A percentile compares a stretch with the other conserved stretches of the same genome.
Evolutionary conservation across 2,113 vertebrate genomes (phyloP).

Genomic region (Addax nasomaculatus): DNA sequence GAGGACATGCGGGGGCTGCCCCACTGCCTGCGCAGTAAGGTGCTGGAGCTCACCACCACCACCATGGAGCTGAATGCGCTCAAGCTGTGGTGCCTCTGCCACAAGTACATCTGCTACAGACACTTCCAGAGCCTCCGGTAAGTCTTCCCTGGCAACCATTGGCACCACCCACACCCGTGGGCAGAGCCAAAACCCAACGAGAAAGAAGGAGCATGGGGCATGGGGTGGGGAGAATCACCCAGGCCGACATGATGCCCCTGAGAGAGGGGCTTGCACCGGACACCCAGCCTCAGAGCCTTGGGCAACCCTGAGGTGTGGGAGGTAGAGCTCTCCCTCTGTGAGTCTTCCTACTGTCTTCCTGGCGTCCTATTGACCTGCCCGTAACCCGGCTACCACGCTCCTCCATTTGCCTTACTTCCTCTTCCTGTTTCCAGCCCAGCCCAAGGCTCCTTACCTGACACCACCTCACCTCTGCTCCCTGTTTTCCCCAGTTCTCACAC

Average conservation of each 20-base stretch:
- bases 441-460: background rate
- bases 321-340: background rate
- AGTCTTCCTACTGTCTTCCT: background rate
- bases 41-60: slow-evolving; percentile 23
- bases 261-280: background rate
- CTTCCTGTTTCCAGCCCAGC: background rate
- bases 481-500: background rate
- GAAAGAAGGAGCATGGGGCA: background rate
- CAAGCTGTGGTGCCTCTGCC: slow-evolving; percentile 61
- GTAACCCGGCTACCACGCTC: background rate
- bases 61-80: background rate
- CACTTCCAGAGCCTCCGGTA: slow-evolving; percentile 66
- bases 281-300: background rate
- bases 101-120: slow-evolving; percentile 62
- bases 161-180: background rate
- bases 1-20: slow-evolving; percentile 25
- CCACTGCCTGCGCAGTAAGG: slow-evolving; percentile 2
- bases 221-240: background rate
- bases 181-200: background rate
- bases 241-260: background rate
- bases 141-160: background rate
- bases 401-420: background rate
- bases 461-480: background rate
- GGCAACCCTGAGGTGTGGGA: background rate
- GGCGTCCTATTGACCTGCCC: background rate